phyloP scores from a whole-genome alignment of 2,888 invertebrate species.

The Hirtodrosophila histrioides region DNA sequence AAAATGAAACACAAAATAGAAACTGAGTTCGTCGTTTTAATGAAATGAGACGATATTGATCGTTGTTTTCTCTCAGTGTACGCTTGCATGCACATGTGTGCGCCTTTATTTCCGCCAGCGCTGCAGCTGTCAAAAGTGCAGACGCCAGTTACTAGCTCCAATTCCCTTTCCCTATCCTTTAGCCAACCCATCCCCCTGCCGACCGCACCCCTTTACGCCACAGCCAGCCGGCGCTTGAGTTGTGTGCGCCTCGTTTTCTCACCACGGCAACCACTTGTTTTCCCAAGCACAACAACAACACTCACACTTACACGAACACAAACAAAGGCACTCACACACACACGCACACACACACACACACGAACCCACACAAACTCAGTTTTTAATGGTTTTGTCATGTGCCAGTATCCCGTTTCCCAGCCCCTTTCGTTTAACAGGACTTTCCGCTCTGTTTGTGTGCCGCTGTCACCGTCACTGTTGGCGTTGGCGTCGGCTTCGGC shows the following conservation, averaged over 20 bases:
- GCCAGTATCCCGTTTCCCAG: conserved; percentile 29
- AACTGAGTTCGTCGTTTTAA: no score
- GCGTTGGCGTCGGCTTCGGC: conserved; percentile 12
- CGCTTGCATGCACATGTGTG: conserved; percentile 19
- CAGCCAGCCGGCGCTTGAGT: conserved; percentile 41
- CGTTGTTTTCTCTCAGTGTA: conserved; percentile 31
- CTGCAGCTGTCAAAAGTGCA: conserved; percentile 64
- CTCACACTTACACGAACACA: conserved; percentile 25
- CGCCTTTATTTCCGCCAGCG: conserved; percentile 55
- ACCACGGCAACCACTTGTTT: conserved; percentile 84
- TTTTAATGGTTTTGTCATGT: conserved; percentile 43
- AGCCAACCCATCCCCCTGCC: not conserved
- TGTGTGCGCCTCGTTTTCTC: conserved; percentile 60
- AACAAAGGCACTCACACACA: conserved; percentile 7
- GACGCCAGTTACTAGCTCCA: conserved; percentile 26
- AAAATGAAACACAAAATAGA: no score
- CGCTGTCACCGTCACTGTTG: conserved; percentile 24
- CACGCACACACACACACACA: conserved; percentile 14
- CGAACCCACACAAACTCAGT: conserved; percentile 17
- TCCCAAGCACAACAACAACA: conserved; percentile 81
- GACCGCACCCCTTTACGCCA: conserved; percentile 1
- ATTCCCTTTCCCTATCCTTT: not conserved
- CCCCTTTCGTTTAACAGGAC: conserved; percentile 43
- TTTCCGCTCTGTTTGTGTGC: conserved; percentile 48
- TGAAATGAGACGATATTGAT: no score